Conservation (phyloP, 1,140 invertebrate species). For the Achroia grisella region DNA sequence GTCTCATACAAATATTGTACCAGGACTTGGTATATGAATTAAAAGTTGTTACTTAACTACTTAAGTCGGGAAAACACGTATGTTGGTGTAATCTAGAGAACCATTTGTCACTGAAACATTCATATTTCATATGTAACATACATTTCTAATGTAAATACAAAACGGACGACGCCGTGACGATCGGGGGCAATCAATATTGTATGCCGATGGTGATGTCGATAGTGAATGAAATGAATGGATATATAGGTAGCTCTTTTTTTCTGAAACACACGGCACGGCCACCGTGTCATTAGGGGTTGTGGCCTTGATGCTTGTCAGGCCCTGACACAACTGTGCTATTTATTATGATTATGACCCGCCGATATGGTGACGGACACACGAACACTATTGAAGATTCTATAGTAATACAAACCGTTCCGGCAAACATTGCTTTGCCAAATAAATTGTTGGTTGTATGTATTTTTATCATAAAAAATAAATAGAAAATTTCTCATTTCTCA, state of each 20-base stretch:
- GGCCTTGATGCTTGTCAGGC: slow-evolving; percentile 25
- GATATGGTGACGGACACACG: neutral
- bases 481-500: no score
- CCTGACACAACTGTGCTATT: slow-evolving; percentile 13
- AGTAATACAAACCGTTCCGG: no score
- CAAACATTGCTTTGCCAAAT: no score
- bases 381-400: slow-evolving; percentile 7
- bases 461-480: no score
- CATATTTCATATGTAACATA: slow-evolving; percentile 6
- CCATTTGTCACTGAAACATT: neutral
- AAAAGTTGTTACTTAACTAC: no score
- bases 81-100: no score
- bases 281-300: slow-evolving; percentile 26
- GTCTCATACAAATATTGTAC: no score
- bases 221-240: slow-evolving; percentile 27
- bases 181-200: slow-evolving; percentile 28
- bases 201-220: slow-evolving; percentile 19
- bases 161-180: no score
- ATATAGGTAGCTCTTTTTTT: neutral
- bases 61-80: no score
- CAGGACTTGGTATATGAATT: no score
- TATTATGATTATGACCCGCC: neutral
- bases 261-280: slow-evolving; percentile 3
- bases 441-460: no score
- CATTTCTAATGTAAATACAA: slow-evolving; percentile 13